Evolutionary conservation across 2,888 invertebrate species (phyloP), one percentile per base, ranked within the genome.

Genomic region (Eristalinus sepulchralis): DNA sequence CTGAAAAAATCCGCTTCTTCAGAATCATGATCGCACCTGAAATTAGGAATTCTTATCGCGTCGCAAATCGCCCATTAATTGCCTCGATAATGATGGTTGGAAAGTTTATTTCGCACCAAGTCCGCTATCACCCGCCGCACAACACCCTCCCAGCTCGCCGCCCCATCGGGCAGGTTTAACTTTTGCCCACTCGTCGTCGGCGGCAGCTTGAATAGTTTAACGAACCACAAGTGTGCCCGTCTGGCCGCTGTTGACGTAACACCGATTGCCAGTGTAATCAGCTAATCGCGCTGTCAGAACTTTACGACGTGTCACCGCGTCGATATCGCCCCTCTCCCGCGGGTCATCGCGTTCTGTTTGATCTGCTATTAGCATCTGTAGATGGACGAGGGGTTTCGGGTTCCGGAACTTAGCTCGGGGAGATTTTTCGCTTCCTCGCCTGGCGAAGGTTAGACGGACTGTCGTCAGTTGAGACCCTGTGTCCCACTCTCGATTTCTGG

Each of bases 31-130:
- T 71, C 31, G 39, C 62, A 22, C 20, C 33, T 33, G 17, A 22
- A 62, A 72, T 63, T 63, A 34, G 22, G 47, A 22, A 72, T 34
- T 72, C 62, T 47, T 53, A 72, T 72, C 72, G 9, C 11, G 53
- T 11, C 62, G 62, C 33, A 47, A 17, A 72, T 62, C 72, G 20
- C 8, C 33, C 34, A 20, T 63, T 66, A 79, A 72, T 79, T 72
- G 66, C 66, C 33, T 66, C 34, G 68, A 77, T 76, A 70, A 39
- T 78, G 63, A 60, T 53, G 20, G 33, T 72, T 72, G 64, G 60
- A 79, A 79, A 72, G 79, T 79, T 60, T 53, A 66, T 66, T 79
- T 59, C 27, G 33, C 79, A 53, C 72, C 70, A 71, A 36, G 36
- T 17, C 11, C 27, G 33, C 60, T 60, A 71, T 71, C 71, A 60